Evolutionary conservation across 2,113 vertebrate species (phyloP).

Genomic region (Plotosus lineatus): DNA sequence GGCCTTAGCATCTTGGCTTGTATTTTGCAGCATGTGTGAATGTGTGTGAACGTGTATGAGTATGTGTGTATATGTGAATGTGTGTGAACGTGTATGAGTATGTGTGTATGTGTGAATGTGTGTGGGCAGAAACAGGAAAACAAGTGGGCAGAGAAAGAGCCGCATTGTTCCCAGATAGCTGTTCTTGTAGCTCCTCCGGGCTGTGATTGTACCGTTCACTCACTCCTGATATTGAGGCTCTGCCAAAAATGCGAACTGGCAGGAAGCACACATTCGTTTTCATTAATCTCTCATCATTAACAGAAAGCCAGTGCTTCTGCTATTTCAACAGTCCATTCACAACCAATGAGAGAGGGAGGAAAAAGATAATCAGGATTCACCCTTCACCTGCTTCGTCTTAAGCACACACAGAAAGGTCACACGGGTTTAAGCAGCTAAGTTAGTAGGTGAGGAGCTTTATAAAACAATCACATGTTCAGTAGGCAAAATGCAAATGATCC

Average conservation of each 20-base stretch:
- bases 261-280: slow-evolving; percentile 31
- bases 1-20: slow-evolving; percentile 43
- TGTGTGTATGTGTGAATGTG: slow-evolving; percentile 37
- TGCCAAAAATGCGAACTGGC: slow-evolving; percentile 42
- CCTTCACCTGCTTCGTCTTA: slow-evolving; percentile 28
- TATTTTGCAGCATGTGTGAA: slow-evolving; percentile 37
- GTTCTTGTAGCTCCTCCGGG: slow-evolving; percentile 9
- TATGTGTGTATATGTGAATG: slow-evolving; percentile 33
- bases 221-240: slow-evolving; percentile 22
- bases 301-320: slow-evolving; percentile 24
- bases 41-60: slow-evolving; percentile 23
- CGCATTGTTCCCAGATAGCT: slow-evolving; percentile 41
- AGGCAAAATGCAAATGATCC: slow-evolving; percentile 3
- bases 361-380: slow-evolving; percentile 8
- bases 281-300: slow-evolving; percentile 45
- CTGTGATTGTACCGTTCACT: slow-evolving; percentile 33
- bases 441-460: not conserved
- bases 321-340: slow-evolving; percentile 32
- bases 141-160: slow-evolving; percentile 45
- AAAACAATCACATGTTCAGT: slow-evolving; percentile 19
- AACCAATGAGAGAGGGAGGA: not conserved
- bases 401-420: slow-evolving; percentile 13
- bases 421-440: slow-evolving; percentile 21
- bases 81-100: slow-evolving; percentile 21
- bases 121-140: slow-evolving; percentile 49